A percentile compares a stretch with the other conserved stretches of the same genome.
These are phyloP conservation scores for Motacilla tschutschensis DNA, from an alignment of 2,113 vertebrate genomes.

Conservation along the genomic window DNA sequence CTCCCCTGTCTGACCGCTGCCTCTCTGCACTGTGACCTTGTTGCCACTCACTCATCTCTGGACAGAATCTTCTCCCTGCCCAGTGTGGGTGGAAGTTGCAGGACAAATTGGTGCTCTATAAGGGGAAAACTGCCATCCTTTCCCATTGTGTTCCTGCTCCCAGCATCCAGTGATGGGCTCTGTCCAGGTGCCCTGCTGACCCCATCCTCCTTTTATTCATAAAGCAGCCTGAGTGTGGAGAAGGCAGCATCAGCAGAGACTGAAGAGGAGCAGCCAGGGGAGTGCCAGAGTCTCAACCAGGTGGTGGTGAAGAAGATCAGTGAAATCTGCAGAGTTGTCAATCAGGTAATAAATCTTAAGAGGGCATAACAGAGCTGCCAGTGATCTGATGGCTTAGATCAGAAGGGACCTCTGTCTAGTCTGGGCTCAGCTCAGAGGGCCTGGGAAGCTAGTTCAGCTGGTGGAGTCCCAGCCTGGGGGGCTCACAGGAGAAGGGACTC, in stretches of 20 bases:
- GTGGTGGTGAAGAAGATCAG: constrained; percentile 87
- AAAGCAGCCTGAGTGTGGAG: constrained; percentile 63
- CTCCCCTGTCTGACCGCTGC: neutral
- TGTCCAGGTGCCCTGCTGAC: neutral
- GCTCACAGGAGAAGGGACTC: neutral
- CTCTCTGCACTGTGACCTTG: neutral
- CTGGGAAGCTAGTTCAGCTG: neutral
- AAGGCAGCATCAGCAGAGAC: constrained; percentile 57
- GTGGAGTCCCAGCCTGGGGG: neutral
- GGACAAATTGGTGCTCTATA: neutral
- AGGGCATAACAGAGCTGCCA: neutral
- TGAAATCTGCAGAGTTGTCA: constrained; percentile 93
- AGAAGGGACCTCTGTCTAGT: neutral
- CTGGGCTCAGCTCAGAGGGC: neutral
- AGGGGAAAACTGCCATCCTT: neutral
- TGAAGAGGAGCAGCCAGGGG: constrained; percentile 76
- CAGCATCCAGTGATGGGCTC: neutral
- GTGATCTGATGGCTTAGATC: neutral
- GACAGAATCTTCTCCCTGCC: neutral
- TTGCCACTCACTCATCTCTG: neutral
- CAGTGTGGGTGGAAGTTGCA: neutral
- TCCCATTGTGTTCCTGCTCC: neutral
- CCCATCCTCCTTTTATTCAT: neutral
- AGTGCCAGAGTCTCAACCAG: constrained; percentile 86
- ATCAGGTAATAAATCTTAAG: constrained; percentile 81